phyloP scores from a whole-genome alignment of 2,113 vertebrate species.

The Cardinalis cardinalis region DNA sequence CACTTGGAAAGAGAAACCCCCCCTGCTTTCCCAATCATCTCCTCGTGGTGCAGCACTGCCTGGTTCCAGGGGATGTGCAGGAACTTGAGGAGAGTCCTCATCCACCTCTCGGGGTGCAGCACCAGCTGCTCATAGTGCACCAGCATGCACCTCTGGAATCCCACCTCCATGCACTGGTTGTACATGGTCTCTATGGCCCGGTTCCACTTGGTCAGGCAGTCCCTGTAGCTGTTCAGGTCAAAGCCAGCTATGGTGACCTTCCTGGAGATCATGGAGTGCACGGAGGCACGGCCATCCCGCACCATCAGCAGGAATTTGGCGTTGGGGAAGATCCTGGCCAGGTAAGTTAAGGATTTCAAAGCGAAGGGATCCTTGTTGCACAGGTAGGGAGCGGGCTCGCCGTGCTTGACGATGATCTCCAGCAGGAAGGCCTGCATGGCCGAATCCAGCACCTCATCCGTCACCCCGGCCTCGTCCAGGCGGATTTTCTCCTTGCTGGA shows the following conservation, averaged over 20 bases:
- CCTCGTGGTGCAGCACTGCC: constrained; percentile 92
- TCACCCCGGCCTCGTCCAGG: constrained; percentile 93
- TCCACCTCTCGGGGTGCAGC: constrained; percentile 93
- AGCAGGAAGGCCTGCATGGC: constrained; percentile 95
- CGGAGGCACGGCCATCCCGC: constrained; percentile 89
- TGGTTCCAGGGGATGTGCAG: constrained; percentile 90
- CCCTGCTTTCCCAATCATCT: constrained; percentile 95
- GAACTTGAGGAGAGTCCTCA: constrained; percentile 91
- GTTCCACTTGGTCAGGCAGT: constrained; percentile 98
- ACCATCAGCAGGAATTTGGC: constrained; percentile 97
- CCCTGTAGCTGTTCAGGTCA: constrained; percentile 93
- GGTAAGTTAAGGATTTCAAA: constrained; percentile 91
- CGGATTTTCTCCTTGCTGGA: constrained; percentile 95
- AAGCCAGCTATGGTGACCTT: constrained; percentile 97
- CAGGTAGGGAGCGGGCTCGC: constrained; percentile 90
- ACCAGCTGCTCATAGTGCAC: constrained; percentile 94
- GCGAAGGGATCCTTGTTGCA: constrained; percentile 98
- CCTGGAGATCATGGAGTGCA: constrained; percentile 97
- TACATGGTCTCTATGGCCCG: constrained; percentile 98
- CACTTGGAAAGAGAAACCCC: constrained; percentile 97
- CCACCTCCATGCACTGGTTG: constrained; percentile 91
- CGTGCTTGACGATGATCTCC: constrained; percentile 96
- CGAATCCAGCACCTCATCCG: constrained; percentile 92
- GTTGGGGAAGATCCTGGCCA: constrained; percentile 92
- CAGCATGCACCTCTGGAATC: constrained; percentile 84